Conservation (phyloP, 2,888 invertebrate genomes). For the Invenusta paracnida region DNA sequence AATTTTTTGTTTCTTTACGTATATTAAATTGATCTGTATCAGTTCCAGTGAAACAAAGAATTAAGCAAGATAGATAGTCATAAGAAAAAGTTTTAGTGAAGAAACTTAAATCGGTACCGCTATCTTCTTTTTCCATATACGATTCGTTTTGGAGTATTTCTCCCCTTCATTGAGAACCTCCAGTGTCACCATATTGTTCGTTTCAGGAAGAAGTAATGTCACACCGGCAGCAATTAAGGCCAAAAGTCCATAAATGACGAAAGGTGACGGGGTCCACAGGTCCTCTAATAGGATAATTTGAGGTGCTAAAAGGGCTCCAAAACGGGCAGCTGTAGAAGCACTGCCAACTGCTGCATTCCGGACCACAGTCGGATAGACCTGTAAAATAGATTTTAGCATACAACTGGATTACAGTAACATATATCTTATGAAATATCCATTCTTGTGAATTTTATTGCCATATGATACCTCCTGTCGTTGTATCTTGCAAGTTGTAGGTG, state of each 20-base stretch:
- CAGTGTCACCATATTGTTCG: background rate
- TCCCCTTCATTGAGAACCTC: background rate
- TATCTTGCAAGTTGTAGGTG: no score
- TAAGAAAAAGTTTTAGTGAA: no score
- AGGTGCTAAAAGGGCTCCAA: constrained; percentile 43
- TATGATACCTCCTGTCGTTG: no score
- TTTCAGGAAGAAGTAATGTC: constrained; percentile 42
- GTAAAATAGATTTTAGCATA: no score
- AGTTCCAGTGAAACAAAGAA: no score
- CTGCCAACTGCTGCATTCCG: constrained; percentile 44
- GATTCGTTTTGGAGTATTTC: background rate
- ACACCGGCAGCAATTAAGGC: constrained; percentile 33
- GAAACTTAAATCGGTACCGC: no score
- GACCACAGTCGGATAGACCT: constrained; percentile 47
- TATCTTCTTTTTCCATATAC: background rate
- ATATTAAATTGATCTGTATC: no score
- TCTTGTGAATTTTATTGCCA: no score
- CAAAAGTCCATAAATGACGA: constrained; percentile 41
- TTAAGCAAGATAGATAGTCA: no score
- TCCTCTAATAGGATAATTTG: constrained; percentile 38
- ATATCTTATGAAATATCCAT: no score
- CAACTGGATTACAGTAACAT: no score
- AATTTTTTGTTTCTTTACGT: no score
- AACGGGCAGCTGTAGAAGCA: constrained; percentile 43
- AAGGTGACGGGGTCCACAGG: constrained; percentile 38